Evolutionary conservation across 2,113 vertebrate genomes (phyloP).

Genomic region (Nerophis lumbriciformis): DNA sequence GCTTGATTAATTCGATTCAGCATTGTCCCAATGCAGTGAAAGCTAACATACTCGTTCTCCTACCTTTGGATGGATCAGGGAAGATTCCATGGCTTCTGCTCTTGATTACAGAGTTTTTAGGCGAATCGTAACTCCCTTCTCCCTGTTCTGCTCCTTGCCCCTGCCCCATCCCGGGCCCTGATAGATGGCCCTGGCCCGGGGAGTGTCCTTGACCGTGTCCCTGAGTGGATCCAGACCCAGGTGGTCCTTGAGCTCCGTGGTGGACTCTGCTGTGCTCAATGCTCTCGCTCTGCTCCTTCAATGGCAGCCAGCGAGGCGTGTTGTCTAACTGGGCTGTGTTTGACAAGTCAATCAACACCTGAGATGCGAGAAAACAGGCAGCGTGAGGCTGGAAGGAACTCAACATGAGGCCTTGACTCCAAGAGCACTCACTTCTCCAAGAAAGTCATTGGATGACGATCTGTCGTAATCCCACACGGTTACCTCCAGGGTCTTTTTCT

Average conservation of each 20-base stretch:
- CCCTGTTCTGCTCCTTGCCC: conserved; percentile 42
- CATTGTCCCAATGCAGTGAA: neutral
- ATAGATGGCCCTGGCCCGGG: conserved; percentile 40
- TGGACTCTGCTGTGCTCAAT: conserved; percentile 85
- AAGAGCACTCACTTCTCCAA: conserved; percentile 87
- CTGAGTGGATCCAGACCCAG: conserved; percentile 59
- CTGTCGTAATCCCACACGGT: conserved; percentile 98
- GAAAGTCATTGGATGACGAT: conserved; percentile 97
- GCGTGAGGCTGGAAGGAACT: neutral
- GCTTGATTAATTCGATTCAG: no score
- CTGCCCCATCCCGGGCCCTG: conserved; percentile 41
- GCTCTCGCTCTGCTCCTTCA: conserved; percentile 93
- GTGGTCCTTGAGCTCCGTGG: conserved; percentile 72
- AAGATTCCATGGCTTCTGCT: conserved; percentile 98
- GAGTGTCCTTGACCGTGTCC: conserved; percentile 33
- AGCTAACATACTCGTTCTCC: conserved; percentile 18
- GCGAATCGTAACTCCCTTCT: conserved; percentile 81
- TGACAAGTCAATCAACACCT: conserved; percentile 95
- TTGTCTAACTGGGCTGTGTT: conserved; percentile 89
- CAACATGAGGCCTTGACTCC: neutral
- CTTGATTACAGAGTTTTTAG: conserved; percentile 95
- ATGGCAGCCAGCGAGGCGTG: conserved; percentile 86
- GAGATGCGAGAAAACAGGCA: conserved; percentile 16
- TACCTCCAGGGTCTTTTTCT: conserved; percentile 98
- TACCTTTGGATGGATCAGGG: conserved; percentile 94